phyloP scores from a whole-genome alignment of 1,140 invertebrate genomes.

The Drosophila cardini region DNA sequence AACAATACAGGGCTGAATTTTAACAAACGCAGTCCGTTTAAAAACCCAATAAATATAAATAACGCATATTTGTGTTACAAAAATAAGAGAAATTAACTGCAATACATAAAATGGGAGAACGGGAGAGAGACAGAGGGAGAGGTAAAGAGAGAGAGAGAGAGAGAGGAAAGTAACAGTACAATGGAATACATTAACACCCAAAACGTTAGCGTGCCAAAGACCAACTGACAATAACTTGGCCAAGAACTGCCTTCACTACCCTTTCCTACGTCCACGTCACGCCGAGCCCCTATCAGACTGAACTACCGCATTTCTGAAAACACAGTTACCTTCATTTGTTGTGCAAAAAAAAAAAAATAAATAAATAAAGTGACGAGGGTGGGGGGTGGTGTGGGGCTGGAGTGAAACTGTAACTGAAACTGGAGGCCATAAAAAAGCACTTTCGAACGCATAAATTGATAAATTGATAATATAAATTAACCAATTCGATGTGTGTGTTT shows the following conservation, averaged over 20 bases:
- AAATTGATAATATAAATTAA: conserved; percentile 83
- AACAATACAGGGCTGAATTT: neutral
- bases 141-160: neutral
- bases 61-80: conserved; percentile 46
- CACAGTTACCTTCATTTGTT: neutral
- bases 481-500: conserved; percentile 60
- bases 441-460: conserved; percentile 80
- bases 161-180: neutral
- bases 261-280: no score
- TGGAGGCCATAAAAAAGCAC: conserved; percentile 73
- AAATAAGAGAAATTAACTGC: conserved; percentile 24
- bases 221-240: conserved; percentile 57
- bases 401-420: conserved; percentile 35
- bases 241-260: neutral
- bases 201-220: conserved; percentile 63
- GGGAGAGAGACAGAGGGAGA: neutral
- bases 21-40: conserved; percentile 17
- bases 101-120: conserved; percentile 4
- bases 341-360: neutral
- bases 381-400: neutral
- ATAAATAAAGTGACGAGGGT: neutral
- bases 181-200: conserved; percentile 53
- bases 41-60: conserved; percentile 61
- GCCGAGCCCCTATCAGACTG: neutral
- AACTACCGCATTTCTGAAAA: neutral